Evolutionary conservation across 2,113 vertebrate genomes (phyloP).

Genomic region (Andinoacara biseriatus): DNA sequence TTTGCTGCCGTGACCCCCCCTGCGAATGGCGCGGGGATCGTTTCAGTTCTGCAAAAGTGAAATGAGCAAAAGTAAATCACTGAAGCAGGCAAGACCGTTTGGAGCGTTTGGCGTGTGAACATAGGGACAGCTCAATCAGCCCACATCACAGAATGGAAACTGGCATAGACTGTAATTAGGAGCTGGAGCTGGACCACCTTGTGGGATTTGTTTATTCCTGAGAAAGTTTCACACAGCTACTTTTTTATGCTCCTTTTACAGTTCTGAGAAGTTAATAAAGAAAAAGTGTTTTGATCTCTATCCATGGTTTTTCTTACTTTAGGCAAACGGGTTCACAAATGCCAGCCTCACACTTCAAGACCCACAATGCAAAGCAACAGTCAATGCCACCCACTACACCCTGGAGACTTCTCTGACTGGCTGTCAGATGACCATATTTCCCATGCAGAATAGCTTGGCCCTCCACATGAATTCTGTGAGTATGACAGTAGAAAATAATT

Average conservation of each 20-base stretch:
- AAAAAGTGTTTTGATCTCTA: conserved; percentile 27
- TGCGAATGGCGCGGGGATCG: neutral
- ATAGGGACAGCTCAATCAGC: conserved; percentile 31
- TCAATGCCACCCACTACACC: conserved; percentile 92
- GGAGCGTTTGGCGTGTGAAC: conserved; percentile 46
- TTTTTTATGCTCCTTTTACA: conserved; percentile 12
- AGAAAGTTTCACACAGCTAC: conserved; percentile 44
- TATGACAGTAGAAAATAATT: conserved; percentile 32
- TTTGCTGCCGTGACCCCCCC: neutral
- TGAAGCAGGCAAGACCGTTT: conserved; percentile 5
- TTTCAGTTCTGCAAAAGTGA: neutral
- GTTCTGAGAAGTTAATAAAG: conserved; percentile 49
- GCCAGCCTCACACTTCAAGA: conserved; percentile 90
- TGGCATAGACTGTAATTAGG: conserved; percentile 62
- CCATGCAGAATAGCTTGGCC: conserved; percentile 68
- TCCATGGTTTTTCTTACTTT: conserved; percentile 40
- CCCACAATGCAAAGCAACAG: conserved; percentile 88
- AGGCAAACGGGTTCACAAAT: conserved; percentile 84
- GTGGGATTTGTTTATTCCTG: conserved; percentile 69
- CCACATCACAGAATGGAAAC: conserved; percentile 76
- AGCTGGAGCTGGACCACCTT: conserved; percentile 62
- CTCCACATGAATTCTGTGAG: conserved; percentile 92
- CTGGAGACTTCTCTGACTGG: conserved; percentile 86
- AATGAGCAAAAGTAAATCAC: conserved; percentile 4
- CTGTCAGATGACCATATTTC: conserved; percentile 82